Evolutionary conservation across 2,113 vertebrate species (phyloP), one percentile per base, ranked within the genome.

Genomic region (Carassius gibelio): DNA sequence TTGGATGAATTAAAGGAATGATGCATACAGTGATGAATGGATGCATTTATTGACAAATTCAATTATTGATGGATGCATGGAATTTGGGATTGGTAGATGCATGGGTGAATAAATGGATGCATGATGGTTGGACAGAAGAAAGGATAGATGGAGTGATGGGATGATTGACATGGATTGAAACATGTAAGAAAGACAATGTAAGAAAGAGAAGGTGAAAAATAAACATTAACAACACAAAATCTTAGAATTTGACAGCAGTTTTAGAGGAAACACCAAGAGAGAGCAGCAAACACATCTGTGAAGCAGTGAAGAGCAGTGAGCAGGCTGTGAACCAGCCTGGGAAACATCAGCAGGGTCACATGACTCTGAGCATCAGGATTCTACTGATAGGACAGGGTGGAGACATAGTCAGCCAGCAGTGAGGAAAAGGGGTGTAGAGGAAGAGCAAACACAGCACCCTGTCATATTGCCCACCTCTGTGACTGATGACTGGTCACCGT

Each of bases 401-500:
- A 68, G 21, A 13, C 52, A 10, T 48, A 61, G 52, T 69, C 48
- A 76, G 61, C 71, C 69, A 84, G 78, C 8, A 45, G 79, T 17
- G 50, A 87, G 75, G 42, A 72, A 81, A 45, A 81, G 10, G 36
- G 50, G 62, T 72, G 59, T n/a, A 52, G 38, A 75, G 42, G 78
- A 69, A 69, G 23, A 42, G 34, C 48, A 75, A 76, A 62, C 62
- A 72, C 36, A 85, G 78, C 57, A 84, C 86, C 52, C 82, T 75
- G 77, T 81, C 72, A 75, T 91, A 1, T 71, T 80, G 90, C 93
- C 94, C 98, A 99, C 98, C 98, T 99, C 97, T 0, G 96, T 96
- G 93, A 97, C 91, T 45, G 98, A 99, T 48, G 98, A 98, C 23
- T 92, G 93, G 93, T 97, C 96, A 61, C 94, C 96, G 81, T 95